Conservation (phyloP, 2,888 invertebrate genomes). For the Andrena camellia region DNA sequence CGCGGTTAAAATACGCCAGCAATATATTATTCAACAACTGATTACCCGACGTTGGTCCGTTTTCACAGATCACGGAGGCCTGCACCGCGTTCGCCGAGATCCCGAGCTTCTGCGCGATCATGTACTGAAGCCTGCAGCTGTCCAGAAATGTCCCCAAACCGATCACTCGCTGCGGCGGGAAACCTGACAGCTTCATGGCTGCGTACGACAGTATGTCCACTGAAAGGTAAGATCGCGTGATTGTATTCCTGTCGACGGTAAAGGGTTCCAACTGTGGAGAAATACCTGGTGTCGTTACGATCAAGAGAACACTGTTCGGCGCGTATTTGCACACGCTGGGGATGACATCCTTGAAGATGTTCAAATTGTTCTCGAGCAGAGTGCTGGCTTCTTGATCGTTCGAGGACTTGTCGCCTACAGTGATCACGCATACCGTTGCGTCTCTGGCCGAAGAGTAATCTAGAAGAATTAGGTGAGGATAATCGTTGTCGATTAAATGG, state of each 20-base stretch:
- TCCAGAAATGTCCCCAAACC: slow-evolving; percentile 88
- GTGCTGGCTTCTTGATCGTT: slow-evolving; percentile 86
- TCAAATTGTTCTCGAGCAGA: slow-evolving; percentile 87
- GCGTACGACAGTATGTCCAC: slow-evolving; percentile 87
- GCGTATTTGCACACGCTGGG: slow-evolving; percentile 87
- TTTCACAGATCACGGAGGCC: slow-evolving; percentile 87
- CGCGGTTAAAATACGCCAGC: not conserved
- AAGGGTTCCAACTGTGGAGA: too few species aligned
- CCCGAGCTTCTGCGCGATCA: slow-evolving; percentile 86
- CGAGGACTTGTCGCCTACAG: slow-evolving; percentile 87
- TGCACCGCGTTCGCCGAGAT: slow-evolving; percentile 86
- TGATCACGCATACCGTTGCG: slow-evolving; percentile 87
- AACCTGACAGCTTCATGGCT: slow-evolving; percentile 87
- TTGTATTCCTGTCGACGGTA: not conserved
- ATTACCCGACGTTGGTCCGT: slow-evolving; percentile 86
- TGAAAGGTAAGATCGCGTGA: slow-evolving; percentile 68
- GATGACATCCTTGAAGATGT: slow-evolving; percentile 87
- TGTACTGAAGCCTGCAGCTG: slow-evolving; percentile 86
- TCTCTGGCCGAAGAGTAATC: slow-evolving; percentile 87
- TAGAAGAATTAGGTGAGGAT: slow-evolving; percentile 61
- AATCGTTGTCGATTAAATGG: not conserved
- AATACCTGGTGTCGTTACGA: slow-evolving; percentile 78
- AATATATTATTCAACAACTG: not conserved
- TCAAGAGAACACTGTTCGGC: slow-evolving; percentile 86
- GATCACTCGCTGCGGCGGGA: slow-evolving; percentile 86